Base-by-base conservation (phyloP, 2,888 invertebrate species). In the Himalopsyche anomala region DNA sequence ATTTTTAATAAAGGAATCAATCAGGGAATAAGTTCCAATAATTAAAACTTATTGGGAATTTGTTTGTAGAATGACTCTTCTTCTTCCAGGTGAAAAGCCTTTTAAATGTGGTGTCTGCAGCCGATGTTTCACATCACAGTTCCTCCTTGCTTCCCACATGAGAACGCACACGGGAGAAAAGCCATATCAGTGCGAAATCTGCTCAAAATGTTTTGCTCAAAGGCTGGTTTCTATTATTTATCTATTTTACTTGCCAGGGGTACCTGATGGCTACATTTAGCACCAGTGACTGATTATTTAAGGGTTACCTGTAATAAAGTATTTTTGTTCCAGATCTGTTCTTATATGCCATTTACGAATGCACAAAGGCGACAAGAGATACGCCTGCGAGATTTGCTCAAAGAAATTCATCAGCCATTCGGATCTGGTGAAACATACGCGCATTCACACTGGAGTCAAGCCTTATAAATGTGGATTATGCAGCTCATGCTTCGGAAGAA, bases 101-200 rank as follows among this genome's bases (percentile, higher is more conserved):
- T 88, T 84, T 54, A 87, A 87, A 84, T 88, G 88, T 42, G 88
- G 88, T 15, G 84, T 88, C 12, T 88, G 88, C 81, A 87, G 88
- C n/a, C 82, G 87, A 4, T 81, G 86, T 51, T 88, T 88, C 79
- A 81, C 84, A 19, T 80, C 85, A 17, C 56, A 81, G 11, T 83
- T 87, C 15, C 85, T 87, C 69, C 85, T 88, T 51, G 84, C 81
- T 1, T 82, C 87, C 6, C 88, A 88, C 84, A 88, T 87, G 87
- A 55, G 87, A 19, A 87, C 87, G 4, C 88, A 88, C 85, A 88
- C 86, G 5, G 87, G 87, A 17, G 87, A 88, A 79, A 86, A 87
- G 40, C 87, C 87, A 1, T 87, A 86, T 56, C 86, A 86, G 56
- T 88, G 88, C 51, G 85, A 87, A 55, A 84, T 87, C 55, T 88